Base-by-base conservation (phyloP, 2,888 invertebrate species). In the Epinotia demarniana region DNA sequence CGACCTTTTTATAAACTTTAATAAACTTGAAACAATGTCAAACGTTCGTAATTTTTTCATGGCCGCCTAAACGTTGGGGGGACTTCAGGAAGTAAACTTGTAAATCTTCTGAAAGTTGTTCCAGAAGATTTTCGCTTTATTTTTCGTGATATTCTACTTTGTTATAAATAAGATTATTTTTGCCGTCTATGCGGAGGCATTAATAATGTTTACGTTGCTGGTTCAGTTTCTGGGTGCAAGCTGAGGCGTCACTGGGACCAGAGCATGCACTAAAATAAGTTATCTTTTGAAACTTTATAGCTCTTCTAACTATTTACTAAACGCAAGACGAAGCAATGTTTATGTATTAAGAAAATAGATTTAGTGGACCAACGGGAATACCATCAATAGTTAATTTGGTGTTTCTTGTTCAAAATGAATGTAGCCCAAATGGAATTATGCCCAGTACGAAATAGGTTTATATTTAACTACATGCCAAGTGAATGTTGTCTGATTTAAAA, bases 11-110 rank as follows among this genome's bases (percentile, higher is more conserved):
- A 18, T 27, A 73, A 75, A 72, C 71, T 75, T 75, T 55, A 4
- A 55, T 61, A 75, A 72, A 75, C 75, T 75, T 61, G 72, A 67
- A 72, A 75, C 75, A 75, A 72, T 57, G 66, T 72, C 75, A 67
- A 72, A 61, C 70, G 66, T 66, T 49, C 12, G 66, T 72, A 72
- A 62, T 72, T 75, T 75, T 75, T 75, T 75, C 71, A 72, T 67
- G 73, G 49, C 70, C 61, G 39, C 53, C 39, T 61, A 70, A 73
- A 70, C 67, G 58, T 70, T 53, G 64, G 53, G 55, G 64, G 23
- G 12, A 33, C 61, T 12, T 39, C 61, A 60, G 27, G 43, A 72
- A 71, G 55, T 70, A 68, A 27, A 55, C 77, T 73, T 73, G 77
- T 77, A 77, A 77, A 77, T 77, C 73, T 77, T 74, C 49, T 19